Base-by-base conservation (phyloP, 2,113 vertebrate genomes). In the Synchiropus splendidus region DNA sequence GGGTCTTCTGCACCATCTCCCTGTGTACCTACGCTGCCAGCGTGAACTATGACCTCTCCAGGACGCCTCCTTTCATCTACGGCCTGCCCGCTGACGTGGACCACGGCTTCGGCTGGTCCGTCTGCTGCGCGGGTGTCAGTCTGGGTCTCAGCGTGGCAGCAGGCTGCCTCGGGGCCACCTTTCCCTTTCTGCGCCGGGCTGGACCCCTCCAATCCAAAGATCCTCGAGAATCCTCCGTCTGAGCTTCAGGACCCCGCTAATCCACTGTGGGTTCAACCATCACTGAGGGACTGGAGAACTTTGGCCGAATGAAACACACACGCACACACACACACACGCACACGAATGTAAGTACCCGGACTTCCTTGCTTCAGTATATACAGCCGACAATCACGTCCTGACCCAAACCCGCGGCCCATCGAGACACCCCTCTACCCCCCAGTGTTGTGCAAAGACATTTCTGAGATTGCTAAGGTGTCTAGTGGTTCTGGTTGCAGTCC, bases 1-100 rank as follows among this genome's bases (percentile, higher is more conserved):
- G 87, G 32, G 87, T 90, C 57, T 92, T 94, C 77, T 91, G 90
- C 79, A 88, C 87, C 68, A 85, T 91, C 60, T 91, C 89, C 31
- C 75, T 90, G 58, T 91, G 89, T 47, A 89, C 87, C 4, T 91
- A 90, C 1, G 85, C 88, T 2, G 86, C 88, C 70, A 93, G 89
- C 9, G 55, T 89, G 60, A 86, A 83, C 49, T 90, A 91, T 4
- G 89, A 92, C 58, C 76, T 92, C 43, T 87, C 88, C 48, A 84
- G 90, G 16, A 84, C 85, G 44, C 88, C 88, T 0, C 86, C 85
- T 18, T 88, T 87, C 10, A 84, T 92, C 77, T 92, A 88, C 2
- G 87, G 87, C 6, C 82, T 93, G 42, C 91, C 89, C 0, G 51
- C 57, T 0, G 87, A 89, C 0, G 88, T 90, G 75, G 88, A 91